Percentiles rank a stretch among this genome's conserved stretches.
phyloP scores from a whole-genome alignment of 2,113 vertebrate species.

The Ceyx melanurus region DNA sequence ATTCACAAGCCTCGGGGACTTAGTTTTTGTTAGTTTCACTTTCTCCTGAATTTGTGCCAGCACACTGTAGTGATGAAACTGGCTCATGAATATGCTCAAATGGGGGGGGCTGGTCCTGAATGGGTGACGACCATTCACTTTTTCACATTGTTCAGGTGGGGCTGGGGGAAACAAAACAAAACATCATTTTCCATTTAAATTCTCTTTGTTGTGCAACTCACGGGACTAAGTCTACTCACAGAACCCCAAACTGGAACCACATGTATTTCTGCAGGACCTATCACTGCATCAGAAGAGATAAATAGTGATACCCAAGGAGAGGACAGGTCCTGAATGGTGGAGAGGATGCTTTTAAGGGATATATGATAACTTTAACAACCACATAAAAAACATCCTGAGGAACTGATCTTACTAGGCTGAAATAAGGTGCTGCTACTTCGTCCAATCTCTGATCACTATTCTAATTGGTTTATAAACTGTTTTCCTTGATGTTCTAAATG shows the following conservation, averaged over 20 bases:
- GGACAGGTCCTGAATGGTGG: neutral
- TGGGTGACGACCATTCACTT: neutral
- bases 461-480: conserved; percentile 1
- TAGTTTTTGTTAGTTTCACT: neutral
- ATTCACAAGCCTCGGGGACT: neutral
- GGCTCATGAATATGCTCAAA: neutral
- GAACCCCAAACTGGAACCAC: neutral
- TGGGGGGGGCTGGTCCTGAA: neutral
- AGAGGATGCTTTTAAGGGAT: neutral
- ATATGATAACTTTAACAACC: neutral
- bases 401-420: neutral
- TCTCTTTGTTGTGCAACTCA: neutral
- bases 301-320: neutral
- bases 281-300: neutral
- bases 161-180: neutral
- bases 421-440: neutral
- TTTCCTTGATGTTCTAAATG: neutral
- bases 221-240: neutral
- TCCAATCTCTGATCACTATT: neutral
- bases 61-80: neutral
- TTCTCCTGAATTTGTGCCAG: neutral
- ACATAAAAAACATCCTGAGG: neutral
- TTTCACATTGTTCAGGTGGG: neutral
- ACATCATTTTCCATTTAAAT: neutral
- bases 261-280: neutral